Percentiles rank a stretch among this genome's conserved stretches.
These are phyloP conservation scores for Drosophila pandora DNA, from an alignment of 1,140 invertebrate species.

Conservation along the genomic window DNA sequence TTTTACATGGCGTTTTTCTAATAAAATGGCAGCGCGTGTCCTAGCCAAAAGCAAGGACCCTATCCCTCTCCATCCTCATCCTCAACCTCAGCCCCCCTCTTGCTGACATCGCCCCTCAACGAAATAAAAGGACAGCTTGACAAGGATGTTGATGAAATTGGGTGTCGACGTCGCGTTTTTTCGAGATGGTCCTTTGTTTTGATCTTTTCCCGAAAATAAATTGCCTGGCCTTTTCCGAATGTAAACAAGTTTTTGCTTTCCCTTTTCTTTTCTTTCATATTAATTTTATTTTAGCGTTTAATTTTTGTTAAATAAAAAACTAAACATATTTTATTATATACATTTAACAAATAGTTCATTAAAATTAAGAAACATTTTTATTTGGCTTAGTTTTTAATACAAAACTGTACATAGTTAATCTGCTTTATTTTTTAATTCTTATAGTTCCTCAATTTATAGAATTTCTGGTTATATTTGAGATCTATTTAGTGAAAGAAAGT, in stretches of 20 bases:
- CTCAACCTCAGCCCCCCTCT: not conserved
- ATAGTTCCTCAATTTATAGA: too few species aligned
- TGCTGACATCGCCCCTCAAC: not conserved
- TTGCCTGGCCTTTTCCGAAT: not conserved
- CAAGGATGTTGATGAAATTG: conserved; percentile 21
- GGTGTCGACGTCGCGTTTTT: conserved; percentile 22
- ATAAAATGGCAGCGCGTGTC: conserved; percentile 76
- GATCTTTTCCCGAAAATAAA: conserved; percentile 4
- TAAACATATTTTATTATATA: too few species aligned
- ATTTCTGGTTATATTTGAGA: too few species aligned
- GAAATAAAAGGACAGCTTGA: conserved; percentile 4
- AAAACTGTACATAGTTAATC: too few species aligned
- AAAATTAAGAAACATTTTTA: too few species aligned
- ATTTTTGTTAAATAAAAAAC: too few species aligned
- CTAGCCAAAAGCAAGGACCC: conserved; percentile 18
- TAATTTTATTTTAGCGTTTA: too few species aligned
- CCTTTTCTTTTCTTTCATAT: conserved; percentile 7
- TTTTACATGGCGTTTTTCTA: conserved; percentile 78
- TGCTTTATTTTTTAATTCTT: too few species aligned
- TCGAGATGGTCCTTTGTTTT: conserved; percentile 23
- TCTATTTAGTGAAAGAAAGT: too few species aligned
- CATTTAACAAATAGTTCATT: too few species aligned
- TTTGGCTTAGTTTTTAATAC: too few species aligned
- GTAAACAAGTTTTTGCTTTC: conserved; percentile 8
- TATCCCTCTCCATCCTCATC: not conserved